Evolutionary conservation across 2,888 invertebrate species (phyloP).

Genomic region (Colostygia pectinataria): DNA sequence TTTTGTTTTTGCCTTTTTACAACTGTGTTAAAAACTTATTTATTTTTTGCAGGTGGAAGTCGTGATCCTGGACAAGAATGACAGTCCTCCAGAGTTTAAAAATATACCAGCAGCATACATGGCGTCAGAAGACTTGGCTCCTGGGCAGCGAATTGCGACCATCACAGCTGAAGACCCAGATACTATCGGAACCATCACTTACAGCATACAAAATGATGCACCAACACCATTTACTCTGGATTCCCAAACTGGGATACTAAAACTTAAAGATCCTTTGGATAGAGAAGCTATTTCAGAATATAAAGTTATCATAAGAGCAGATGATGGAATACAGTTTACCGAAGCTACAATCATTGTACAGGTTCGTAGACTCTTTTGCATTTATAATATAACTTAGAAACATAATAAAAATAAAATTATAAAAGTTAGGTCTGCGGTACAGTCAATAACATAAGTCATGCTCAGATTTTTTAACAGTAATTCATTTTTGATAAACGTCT

Average conservation of each 20-base stretch:
- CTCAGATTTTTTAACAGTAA: too few relatives aligned
- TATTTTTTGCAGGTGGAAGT: conserved; percentile 90
- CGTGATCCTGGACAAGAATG: conserved; percentile 94
- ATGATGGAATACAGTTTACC: conserved; percentile 94
- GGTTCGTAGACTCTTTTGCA: conserved; percentile 78
- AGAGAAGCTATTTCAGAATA: conserved; percentile 91
- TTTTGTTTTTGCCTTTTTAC: conserved; percentile 40
- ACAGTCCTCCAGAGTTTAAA: conserved; percentile 95
- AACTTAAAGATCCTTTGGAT: conserved; percentile 90
- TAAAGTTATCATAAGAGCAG: conserved; percentile 90
- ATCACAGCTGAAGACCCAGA: conserved; percentile 93
- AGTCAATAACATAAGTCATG: conserved; percentile 11
- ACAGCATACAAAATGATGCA: conserved; percentile 86
- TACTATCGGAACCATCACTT: conserved; percentile 89
- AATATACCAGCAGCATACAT: conserved; percentile 88
- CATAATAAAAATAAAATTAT: conserved; percentile 20
- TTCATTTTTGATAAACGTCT: too few relatives aligned
- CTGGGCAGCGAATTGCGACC: conserved; percentile 90
- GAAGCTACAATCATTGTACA: conserved; percentile 90
- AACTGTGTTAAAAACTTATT: conserved; percentile 6
- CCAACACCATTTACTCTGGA: conserved; percentile 89
- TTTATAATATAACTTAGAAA: conserved; percentile 7
- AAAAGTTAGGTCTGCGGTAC: conserved; percentile 29
- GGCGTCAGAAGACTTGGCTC: conserved; percentile 93
- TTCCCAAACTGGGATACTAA: conserved; percentile 86